Base-by-base conservation (phyloP, 2,888 invertebrate genomes). In the Eumerus sabulonum region DNA sequence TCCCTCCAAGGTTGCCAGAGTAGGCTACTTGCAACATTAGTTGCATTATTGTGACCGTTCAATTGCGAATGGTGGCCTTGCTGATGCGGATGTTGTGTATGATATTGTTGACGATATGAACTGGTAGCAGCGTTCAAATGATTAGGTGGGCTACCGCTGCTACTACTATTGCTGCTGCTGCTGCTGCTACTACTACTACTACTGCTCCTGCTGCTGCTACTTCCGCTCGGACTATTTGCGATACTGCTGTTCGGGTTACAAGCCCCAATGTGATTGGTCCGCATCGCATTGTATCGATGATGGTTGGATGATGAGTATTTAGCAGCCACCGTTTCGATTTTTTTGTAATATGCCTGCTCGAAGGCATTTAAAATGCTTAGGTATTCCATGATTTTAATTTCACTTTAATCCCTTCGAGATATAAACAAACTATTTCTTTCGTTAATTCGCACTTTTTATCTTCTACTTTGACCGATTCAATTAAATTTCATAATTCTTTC, bases 1-100 rank as follows among this genome's bases (percentile, higher is more conserved):
- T 88, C 88, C 45, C 86, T 85, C 88, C 88, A 88, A 42, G 88
- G 88, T 62, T 88, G 88, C 88, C 88, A 88, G 9, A 88, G 82
- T 68, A 87, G 84, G 76, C 87, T 86, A 79, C 87, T 87, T 47
- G 87, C 86, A 83, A 87, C 85, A 83, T 87, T 86, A 16, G 86
- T 77, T 59, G 62, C 71, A 67, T 81, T 81, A 62, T 66, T 68
- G 62, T 82, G 68, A 1, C 71, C 72, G 42, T 56, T 71, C 18
- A 68, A 42, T 51, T 81, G 76, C 9, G 62, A 42, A 57, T 85
- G 84, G 9, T 79, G 81, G 13, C 27, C 27, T 7, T 27, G 27
- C 7, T 79, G 83, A n/a, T 84, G 83, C 42, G 77, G 81, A 60
- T 85, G 84, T 9, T 27, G 27, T 27, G 27, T 7, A 27, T 76